Evolutionary conservation across 2,888 invertebrate species (phyloP).

Genomic region (Phyllotreta cruciferae): DNA sequence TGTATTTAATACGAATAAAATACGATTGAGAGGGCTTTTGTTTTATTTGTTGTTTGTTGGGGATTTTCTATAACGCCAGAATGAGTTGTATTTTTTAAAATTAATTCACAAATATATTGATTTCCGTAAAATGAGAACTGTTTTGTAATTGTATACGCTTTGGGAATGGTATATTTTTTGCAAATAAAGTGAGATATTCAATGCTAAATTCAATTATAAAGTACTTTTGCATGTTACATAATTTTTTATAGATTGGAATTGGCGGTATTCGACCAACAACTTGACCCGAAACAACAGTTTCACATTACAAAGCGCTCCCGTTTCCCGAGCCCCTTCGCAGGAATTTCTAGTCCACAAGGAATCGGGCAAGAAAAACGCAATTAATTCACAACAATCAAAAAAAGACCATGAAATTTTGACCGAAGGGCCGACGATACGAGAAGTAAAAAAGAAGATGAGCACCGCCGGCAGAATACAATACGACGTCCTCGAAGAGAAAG

Average conservation of each 20-base stretch:
- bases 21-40: no score
- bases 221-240: not conserved
- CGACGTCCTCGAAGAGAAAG: conserved; percentile 36
- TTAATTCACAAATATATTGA: no score
- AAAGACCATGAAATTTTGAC: not conserved
- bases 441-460: conserved; percentile 19
- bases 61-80: no score
- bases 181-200: no score
- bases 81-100: no score
- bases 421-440: conserved; percentile 1
- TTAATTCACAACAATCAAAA: no score
- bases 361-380: not conserved
- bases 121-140: no score
- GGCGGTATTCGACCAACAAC: conserved; percentile 12
- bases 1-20: no score
- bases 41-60: no score
- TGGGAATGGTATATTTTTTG: no score
- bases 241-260: conserved; percentile 16
- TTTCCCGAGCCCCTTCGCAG: conserved; percentile 22
- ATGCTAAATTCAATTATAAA: not conserved
- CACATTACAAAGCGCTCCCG: conserved; percentile 22
- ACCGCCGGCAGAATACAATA: conserved; percentile 23
- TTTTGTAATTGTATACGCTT: no score
- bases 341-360: conserved; percentile 19
- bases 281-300: conserved; percentile 21